Conservation (phyloP, 1,140 invertebrate genomes). For the Helicorthomorpha holstii region DNA sequence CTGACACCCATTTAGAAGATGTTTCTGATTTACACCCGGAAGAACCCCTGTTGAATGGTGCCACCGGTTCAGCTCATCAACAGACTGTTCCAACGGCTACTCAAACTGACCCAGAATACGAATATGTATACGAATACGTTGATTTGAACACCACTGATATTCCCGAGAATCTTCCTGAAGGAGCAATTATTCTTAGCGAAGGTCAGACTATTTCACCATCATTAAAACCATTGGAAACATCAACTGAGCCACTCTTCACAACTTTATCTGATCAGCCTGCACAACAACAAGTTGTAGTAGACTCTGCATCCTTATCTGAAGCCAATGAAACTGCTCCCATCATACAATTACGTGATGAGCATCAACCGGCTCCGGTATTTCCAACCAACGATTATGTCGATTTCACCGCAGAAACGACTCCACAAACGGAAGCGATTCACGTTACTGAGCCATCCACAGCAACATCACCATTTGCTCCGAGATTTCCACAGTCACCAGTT, state of each 20-base stretch:
- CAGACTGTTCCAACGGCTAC: not conserved
- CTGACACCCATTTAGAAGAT: not conserved
- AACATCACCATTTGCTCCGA: not conserved
- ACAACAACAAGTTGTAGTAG: not conserved
- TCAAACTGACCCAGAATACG: not conserved
- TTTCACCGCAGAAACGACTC: not conserved
- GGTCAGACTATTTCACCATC: not conserved
- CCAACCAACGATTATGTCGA: not conserved
- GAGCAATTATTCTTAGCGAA: not conserved
- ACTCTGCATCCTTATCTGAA: not conserved
- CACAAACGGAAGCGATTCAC: not conserved
- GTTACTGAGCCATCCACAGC: not conserved
- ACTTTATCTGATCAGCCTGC: not conserved
- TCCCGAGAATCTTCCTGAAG: not conserved
- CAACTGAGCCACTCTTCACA: not conserved
- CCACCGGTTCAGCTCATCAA: not conserved
- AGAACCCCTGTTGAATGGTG: not conserved
- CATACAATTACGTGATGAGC: not conserved
- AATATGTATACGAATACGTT: constrained; percentile 8
- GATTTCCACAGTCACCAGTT: constrained; percentile 3
- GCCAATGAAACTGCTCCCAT: not conserved
- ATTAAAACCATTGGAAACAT: not conserved
- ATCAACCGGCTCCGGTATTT: not conserved
- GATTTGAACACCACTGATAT: constrained; percentile 1
- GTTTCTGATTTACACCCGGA: not conserved